Base-by-base conservation (phyloP, 2,888 invertebrate genomes). In the Adelphocoris suturalis region DNA sequence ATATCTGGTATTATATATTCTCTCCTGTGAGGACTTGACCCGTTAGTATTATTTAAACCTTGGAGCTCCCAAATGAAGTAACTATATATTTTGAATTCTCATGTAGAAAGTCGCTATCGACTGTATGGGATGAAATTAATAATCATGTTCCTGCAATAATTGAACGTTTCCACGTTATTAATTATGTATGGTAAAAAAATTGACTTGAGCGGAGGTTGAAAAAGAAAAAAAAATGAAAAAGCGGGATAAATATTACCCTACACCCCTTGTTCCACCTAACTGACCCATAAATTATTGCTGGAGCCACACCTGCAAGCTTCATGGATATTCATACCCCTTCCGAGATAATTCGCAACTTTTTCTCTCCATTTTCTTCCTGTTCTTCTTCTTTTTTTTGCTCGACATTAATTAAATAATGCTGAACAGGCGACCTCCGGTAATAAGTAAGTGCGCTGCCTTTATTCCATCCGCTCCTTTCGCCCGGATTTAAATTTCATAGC, bases 291-390 rank as follows among this genome's bases (percentile, higher is more conserved):
- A 85, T 85, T 85, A 85, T 85, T 55, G 85, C 85, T 57, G 19
- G 16, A 28, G 61, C 55, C 61, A 61, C 85, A 37, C 52, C 37
- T 57, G 57, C 61, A 85, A 27, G 46, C 87, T 76, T 87, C 87
- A 87, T 87, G 87, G 87, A 87, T 87, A 87, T 87, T 87, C 87
- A 87, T 87, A 76, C 23, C 37, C 76, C 47, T 87, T 76, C 57
- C 61, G 48, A 87, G 76, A 87, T 87, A 87, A 87, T 87, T 87
- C 76, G 48, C 87, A 76, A 87, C 75, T 14, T 87, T 78, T 87
- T 86, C 76, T 78, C 76, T 86, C 47, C 48, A 27, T 47, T 68
- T 46, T 52, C 68, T 61, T 86, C 57, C 86, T 23, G 27, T 52
- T 52, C 48, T 80, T 16, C 13, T 52, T 27, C 27, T 57, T 52